Conservation (phyloP, 2,797 vertebrate species). For the Pristis pectinata region DNA sequence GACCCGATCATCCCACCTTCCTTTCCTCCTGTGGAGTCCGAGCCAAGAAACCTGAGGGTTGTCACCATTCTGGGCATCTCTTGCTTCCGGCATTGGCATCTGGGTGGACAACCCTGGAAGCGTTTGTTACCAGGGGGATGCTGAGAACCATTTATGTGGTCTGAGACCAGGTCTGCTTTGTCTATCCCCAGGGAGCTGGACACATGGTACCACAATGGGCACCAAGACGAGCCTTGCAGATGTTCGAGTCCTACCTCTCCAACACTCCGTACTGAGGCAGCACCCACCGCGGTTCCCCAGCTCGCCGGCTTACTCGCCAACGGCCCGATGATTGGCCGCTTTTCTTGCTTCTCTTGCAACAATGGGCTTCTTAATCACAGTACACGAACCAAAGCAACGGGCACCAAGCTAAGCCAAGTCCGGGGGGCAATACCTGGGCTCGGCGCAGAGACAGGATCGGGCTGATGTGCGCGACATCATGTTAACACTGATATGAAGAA, state of each 20-base stretch:
- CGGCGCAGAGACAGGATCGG: not conserved
- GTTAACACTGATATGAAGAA: not conserved
- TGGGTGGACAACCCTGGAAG: not conserved
- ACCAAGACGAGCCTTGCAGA: constrained; percentile 60
- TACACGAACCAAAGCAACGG: not conserved
- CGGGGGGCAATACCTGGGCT: not conserved
- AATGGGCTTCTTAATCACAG: not conserved
- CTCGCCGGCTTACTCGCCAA: too few relatives aligned
- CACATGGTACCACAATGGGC: constrained; percentile 76
- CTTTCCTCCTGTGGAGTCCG: too few relatives aligned
- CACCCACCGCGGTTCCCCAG: not conserved
- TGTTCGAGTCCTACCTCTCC: constrained; percentile 64
- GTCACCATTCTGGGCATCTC: not conserved
- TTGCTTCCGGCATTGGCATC: not conserved
- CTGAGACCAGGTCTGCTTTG: not conserved
- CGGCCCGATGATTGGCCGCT: not conserved
- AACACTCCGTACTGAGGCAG: constrained; percentile 52
- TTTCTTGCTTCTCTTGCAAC: too few relatives aligned
- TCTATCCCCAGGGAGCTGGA: constrained; percentile 58
- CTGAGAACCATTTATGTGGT: not conserved
- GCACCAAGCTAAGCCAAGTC: not conserved
- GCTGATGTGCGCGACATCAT: not conserved
- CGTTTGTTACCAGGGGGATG: not conserved
- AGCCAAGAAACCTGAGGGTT: too few relatives aligned
- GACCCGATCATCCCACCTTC: too few relatives aligned